Evolutionary conservation across 2,113 vertebrate genomes (phyloP), one percentile per base, ranked within the genome.

Genomic region (Menura novaehollandiae): DNA sequence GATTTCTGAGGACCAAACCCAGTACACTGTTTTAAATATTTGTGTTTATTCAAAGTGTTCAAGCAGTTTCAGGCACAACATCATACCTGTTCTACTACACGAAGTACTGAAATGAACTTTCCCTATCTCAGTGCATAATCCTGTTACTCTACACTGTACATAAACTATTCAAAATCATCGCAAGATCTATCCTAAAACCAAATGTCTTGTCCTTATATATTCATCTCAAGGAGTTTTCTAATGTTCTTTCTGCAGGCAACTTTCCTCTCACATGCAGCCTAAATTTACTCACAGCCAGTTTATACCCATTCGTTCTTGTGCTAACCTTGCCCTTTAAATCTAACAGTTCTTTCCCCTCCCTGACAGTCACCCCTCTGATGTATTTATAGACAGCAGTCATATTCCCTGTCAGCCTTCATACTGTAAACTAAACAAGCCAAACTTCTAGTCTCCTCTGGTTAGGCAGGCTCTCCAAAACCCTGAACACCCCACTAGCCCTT

Each of bases 291-390:
- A 56, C 53, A 81, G 73, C 23, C 56, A 75, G 58, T 64, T 82
- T 72, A 76, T 58, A 85, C 26, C 22, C 77, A 4, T 60, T 87
- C 0, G 58, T 49, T 95, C 95, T 89, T 89, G 87, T 56, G 49
- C 58, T 92, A 93, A 95, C 94, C 94, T 95, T 97, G 96, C 83
- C 95, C 94, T 96, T 97, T 96, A 95, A 91, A 88, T 91, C 46
- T 28, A 56, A 68, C 39, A 76, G 87, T 49, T 91, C 43, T 89
- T 28, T 75, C 81, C 77, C 87, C 88, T 87, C 81, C 84, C 80
- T 73, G 53, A 85, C 3, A 3, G 35, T 71, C 86, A 89, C 58
- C n/a, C 53, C 84, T 87, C 87, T 91, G 85, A 94, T 94, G 71
- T 97, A 97, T 97, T 97, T 95, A 95, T 97, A 96, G 95, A 58